A percentile compares a stretch with the other conserved stretches of the same genome.
These are phyloP conservation scores for Rhineura floridana DNA, from an alignment of 2,113 vertebrate species.

Conservation along the genomic window DNA sequence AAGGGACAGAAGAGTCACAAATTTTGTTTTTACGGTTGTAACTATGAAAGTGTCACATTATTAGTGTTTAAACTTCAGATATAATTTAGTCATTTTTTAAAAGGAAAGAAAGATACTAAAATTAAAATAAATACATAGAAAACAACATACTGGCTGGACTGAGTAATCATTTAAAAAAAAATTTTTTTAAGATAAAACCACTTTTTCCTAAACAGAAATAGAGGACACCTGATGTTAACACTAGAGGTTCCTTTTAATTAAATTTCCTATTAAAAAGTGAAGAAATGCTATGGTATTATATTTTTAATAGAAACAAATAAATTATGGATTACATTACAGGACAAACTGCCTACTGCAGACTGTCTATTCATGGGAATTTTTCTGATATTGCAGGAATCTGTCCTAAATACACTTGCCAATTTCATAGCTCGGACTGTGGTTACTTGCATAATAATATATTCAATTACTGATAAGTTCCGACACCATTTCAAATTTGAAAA, in stretches of 20 bases:
- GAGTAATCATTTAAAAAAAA: background rate
- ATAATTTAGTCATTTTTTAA: too few relatives aligned
- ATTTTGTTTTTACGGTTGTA: too few relatives aligned
- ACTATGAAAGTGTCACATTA: background rate
- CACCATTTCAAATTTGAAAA: background rate
- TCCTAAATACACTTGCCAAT: background rate
- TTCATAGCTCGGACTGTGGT: background rate
- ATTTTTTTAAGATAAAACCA: background rate
- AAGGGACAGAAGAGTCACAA: background rate
- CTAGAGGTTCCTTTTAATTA: background rate
- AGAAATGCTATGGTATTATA: background rate
- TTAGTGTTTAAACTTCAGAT: background rate
- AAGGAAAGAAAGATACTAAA: background rate
- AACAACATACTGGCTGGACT: background rate
- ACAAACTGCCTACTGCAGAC: background rate
- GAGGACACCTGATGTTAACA: background rate
- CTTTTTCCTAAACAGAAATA: background rate
- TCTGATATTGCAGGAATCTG: background rate
- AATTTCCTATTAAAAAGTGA: background rate
- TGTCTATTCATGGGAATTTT: background rate
- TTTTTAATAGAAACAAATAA: background rate
- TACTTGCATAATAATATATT: background rate
- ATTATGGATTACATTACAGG: background rate
- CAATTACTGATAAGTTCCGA: background rate
- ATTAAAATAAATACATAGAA: background rate